Evolutionary conservation across 2,113 vertebrate species (phyloP).

Genomic region (Pelecanoides urinatrix): DNA sequence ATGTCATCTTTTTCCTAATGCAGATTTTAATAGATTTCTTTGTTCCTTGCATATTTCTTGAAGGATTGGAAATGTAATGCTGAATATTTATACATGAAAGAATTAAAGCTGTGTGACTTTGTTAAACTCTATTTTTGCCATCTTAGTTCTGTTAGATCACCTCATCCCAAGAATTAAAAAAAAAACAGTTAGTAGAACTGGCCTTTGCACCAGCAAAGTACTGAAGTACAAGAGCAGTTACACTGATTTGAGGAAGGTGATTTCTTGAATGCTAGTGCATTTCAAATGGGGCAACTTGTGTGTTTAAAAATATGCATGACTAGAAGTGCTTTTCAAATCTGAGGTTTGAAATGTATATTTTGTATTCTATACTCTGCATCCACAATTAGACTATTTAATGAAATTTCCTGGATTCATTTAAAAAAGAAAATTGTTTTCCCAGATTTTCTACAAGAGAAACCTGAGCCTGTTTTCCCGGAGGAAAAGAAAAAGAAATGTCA

Average conservation of each 20-base stretch:
- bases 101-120: background rate
- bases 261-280: background rate
- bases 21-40: background rate
- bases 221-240: background rate
- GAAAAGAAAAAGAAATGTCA: background rate
- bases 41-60: background rate
- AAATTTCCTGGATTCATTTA: slow-evolving; percentile 1
- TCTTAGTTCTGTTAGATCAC: background rate
- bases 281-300: background rate
- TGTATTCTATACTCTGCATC: background rate
- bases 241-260: background rate
- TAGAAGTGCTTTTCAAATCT: background rate
- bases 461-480: slow-evolving; percentile 3
- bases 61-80: background rate
- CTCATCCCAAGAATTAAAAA: background rate
- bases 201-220: background rate
- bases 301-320: background rate
- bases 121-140: background rate
- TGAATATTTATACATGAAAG: background rate
- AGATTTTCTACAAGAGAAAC: slow-evolving; percentile 28
- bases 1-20: background rate
- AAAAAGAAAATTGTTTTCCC: background rate
- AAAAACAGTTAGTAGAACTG: fast-evolving
- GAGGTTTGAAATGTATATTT: background rate
- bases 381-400: background rate